These are phyloP conservation scores for Zoanthus solanderi DNA, from an alignment of 92 coral and sea anemone species.

Conservation along the genomic window DNA sequence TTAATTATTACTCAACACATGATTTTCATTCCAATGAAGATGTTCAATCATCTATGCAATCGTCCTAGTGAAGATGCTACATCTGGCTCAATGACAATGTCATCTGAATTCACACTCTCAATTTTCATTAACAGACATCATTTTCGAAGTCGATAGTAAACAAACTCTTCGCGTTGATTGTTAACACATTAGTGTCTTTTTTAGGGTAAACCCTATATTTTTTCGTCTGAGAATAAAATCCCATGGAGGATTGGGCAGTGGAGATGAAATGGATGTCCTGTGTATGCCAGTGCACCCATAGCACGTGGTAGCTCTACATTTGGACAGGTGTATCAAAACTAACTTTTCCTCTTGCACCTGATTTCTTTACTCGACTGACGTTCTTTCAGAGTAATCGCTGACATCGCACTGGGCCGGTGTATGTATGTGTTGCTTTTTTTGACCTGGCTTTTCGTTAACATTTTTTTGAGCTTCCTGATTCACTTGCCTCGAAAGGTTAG, in stretches of 20 bases:
- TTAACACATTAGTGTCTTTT: constrained; percentile 13
- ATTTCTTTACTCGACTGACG: background rate
- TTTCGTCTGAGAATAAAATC: constrained; percentile 28
- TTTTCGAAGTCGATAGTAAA: constrained; percentile 28
- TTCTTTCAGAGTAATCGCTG: constrained; percentile 1
- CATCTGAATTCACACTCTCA: constrained; percentile 1
- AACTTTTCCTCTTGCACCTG: background rate
- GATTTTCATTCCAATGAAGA: too few species aligned
- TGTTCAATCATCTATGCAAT: background rate
- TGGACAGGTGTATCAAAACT: background rate
- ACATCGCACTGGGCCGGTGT: constrained; percentile 3
- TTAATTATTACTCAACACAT: too few species aligned
- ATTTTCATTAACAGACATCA: constrained; percentile 30
- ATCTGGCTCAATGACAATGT: background rate
- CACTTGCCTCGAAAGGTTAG: constrained; percentile 54
- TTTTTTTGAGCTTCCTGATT: constrained; percentile 33
- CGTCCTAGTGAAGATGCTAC: constrained; percentile 7
- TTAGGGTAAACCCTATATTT: constrained; percentile 13
- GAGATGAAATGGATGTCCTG: constrained; percentile 4
- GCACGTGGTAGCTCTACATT: background rate
- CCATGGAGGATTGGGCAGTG: constrained; percentile 21
- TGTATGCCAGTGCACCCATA: constrained; percentile 8
- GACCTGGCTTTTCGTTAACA: constrained; percentile 43
- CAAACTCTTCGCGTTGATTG: constrained; percentile 21
- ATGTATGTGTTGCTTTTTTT: constrained; percentile 5